Base-by-base conservation (phyloP, 2,113 vertebrate genomes). In the Cebidichthys violaceus region DNA sequence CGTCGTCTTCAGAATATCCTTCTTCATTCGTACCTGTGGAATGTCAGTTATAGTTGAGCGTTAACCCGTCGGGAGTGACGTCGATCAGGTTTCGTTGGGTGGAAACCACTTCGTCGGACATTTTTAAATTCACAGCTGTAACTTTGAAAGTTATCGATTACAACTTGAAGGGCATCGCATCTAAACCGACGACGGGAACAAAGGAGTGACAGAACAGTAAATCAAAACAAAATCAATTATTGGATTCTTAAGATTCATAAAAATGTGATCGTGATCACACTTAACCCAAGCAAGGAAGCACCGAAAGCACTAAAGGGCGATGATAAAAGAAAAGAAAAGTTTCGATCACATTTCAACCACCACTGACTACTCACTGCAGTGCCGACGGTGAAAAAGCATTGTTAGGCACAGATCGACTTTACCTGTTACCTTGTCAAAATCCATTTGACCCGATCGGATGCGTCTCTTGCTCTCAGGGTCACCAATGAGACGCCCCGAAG, bases 341-440 rank as follows among this genome's bases (percentile, higher is more conserved):
- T 74, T 83, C 62, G 4, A 54, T 22, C 37, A n/a, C 3, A 62
- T 39, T 74, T 35, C 10, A 55, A 33, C 5, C 39, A 61, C 11
- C 41, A 41, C 45, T 62, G 43, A n/a, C 45, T 33, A 17, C 43
- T 66, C 72, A 80, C 24, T 50, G 43, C 52, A 67, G 60, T 67
- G 67, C 62, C 47, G 52, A 35, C 3, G 4, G 61, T 74, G 60
- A 27, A 83, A 77, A 60, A 70, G 33, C 20, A 68, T 72, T 71
- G 17, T 78, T 27, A 24, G 47, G 45, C 24, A 65, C 41, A 15
- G 27, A 70, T 73, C 0, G 17, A 79, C 77, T 83, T 89, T 90
- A 91, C 92, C 89, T 92, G 70, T 57, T 72, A 66, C 50, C 77
- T 81, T 81, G 74, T 86, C 75, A 73, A 66, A 81, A 77, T 73